Percentiles rank a stretch among this genome's conserved stretches.
These are phyloP conservation scores for Tethea ocularis DNA, from an alignment of 2,888 invertebrate genomes.

Conservation along the genomic window DNA sequence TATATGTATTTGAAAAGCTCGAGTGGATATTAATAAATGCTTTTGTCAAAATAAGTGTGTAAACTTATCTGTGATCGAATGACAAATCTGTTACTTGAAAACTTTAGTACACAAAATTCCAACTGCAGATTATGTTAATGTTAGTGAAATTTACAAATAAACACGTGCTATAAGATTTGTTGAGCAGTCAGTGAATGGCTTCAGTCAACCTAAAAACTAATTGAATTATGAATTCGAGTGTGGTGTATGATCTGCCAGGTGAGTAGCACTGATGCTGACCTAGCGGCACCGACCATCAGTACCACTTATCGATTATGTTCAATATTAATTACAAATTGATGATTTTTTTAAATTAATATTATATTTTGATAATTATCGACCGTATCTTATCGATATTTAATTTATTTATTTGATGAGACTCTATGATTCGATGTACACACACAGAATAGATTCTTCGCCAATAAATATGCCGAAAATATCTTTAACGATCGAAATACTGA, in stretches of 20 bases:
- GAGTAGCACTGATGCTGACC: too few species aligned
- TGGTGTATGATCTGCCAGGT: too few species aligned
- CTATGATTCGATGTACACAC: slow-evolving; percentile 30
- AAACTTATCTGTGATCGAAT: slow-evolving; percentile 14
- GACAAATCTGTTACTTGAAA: slow-evolving; percentile 29
- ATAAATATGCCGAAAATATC: slow-evolving; percentile 8
- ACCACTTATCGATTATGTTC: background rate
- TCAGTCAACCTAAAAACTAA: slow-evolving; percentile 46
- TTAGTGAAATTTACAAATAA: slow-evolving; percentile 44
- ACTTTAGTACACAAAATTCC: slow-evolving; percentile 17
- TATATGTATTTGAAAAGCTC: slow-evolving; percentile 58
- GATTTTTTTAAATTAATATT: background rate
- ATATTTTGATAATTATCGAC: background rate
- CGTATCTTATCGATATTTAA: background rate
- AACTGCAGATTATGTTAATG: slow-evolving; percentile 19
- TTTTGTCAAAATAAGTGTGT: slow-evolving; percentile 45
- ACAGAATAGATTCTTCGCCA: slow-evolving; percentile 14
- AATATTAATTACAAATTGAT: background rate
- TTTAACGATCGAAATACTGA: slow-evolving; percentile 8
- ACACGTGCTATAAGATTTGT: slow-evolving; percentile 48
- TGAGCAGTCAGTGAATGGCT: slow-evolving; percentile 61
- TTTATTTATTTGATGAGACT: slow-evolving; percentile 25
- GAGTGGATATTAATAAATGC: slow-evolving; percentile 70
- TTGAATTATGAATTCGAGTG: slow-evolving; percentile 11
- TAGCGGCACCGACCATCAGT: too few species aligned